phyloP scores from a whole-genome alignment of 2,888 invertebrate species.

The Ichneumon xanthorius region DNA sequence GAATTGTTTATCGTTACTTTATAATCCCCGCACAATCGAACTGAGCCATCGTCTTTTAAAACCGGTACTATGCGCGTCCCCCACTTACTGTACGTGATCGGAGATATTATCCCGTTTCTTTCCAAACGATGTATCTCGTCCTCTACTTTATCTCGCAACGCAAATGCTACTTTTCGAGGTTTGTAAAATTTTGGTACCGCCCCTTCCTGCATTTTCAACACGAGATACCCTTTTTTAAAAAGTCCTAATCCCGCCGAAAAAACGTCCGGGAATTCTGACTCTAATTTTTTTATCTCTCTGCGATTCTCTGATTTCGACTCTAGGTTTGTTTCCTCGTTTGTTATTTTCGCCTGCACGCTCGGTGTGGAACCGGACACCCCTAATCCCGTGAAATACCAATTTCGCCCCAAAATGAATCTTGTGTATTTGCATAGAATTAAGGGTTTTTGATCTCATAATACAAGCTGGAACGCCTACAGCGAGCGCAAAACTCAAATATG shows the following conservation, averaged over 20 bases:
- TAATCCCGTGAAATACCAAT: conserved; percentile 18
- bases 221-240: conserved; percentile 24
- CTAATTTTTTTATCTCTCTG: conserved; percentile 10
- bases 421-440: too few relatives aligned
- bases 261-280: conserved; percentile 35
- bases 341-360: conserved; percentile 10
- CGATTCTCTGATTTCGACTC: neutral
- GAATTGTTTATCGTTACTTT: conserved; percentile 68
- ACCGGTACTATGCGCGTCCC: conserved; percentile 76
- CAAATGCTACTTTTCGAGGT: neutral
- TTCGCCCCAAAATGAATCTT: conserved; percentile 19
- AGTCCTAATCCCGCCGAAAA: conserved; percentile 40
- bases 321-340: conserved; percentile 4
- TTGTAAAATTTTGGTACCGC: conserved; percentile 69
- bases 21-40: conserved; percentile 76
- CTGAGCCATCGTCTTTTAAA: conserved; percentile 70
- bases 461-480: too few relatives aligned
- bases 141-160: neutral
- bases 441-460: too few relatives aligned
- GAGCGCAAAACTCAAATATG: too few relatives aligned
- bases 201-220: conserved; percentile 47
- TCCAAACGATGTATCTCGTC: conserved; percentile 3
- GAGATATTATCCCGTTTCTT: conserved; percentile 57
- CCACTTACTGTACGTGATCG: conserved; percentile 71
- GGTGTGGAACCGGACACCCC: neutral